These are phyloP conservation scores for Colletes collaris DNA, from an alignment of 2,888 invertebrate genomes.

Conservation along the genomic window DNA sequence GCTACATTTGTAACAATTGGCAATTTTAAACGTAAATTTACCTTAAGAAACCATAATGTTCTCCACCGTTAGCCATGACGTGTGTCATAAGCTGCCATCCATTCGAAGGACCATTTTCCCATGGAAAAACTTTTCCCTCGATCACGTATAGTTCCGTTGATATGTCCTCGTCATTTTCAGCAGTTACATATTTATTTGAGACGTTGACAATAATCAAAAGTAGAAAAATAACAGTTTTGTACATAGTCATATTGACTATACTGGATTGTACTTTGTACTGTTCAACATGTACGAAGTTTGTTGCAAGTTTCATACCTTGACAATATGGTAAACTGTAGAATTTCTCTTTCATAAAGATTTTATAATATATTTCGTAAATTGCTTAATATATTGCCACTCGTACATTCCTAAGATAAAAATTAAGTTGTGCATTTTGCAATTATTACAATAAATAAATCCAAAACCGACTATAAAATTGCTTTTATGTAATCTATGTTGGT, in stretches of 20 bases:
- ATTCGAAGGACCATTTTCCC: conserved; percentile 85
- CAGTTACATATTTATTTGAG: conserved; percentile 51
- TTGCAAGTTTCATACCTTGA: too few species aligned
- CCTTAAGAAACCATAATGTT: conserved; percentile 92
- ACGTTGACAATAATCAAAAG: conserved; percentile 53
- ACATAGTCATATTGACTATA: conserved; percentile 33
- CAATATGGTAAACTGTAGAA: too few species aligned
- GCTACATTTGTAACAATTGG: background rate
- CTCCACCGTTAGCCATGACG: conserved; percentile 94
- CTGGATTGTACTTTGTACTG: too few species aligned
- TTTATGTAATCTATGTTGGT: too few species aligned
- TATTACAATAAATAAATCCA: too few species aligned
- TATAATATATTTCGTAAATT: too few species aligned
- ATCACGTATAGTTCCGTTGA: conserved; percentile 88
- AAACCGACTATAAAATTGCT: too few species aligned
- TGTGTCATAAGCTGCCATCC: conserved; percentile 92
- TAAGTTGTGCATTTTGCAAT: too few species aligned
- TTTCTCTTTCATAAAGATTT: too few species aligned
- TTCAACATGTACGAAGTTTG: too few species aligned
- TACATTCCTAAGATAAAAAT: too few species aligned
- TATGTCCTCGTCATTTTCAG: conserved; percentile 82
- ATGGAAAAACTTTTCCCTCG: conserved; percentile 92
- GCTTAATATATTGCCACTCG: too few species aligned
- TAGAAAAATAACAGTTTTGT: conserved; percentile 30
- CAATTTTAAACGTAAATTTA: conserved; percentile 69